Conservation (phyloP, 2,888 invertebrate genomes). For the Artemia sinica region DNA sequence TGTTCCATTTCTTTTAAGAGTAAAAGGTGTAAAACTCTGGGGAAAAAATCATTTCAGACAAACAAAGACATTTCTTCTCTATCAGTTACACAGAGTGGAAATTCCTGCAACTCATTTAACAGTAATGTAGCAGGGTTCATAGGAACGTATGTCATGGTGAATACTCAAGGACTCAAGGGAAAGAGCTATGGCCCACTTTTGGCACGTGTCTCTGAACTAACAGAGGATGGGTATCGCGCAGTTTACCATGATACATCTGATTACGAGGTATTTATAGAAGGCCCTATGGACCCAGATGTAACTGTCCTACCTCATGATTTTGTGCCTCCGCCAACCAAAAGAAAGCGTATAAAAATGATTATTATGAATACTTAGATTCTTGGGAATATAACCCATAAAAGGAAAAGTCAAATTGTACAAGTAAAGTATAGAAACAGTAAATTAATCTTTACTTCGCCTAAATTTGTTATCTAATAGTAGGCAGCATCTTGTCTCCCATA, state of each 20-base stretch:
- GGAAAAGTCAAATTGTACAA: too few relatives aligned
- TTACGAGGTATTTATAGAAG: background rate
- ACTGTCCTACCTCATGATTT: background rate
- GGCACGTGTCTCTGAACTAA: background rate
- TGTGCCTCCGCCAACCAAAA: background rate
- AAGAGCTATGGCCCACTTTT: background rate
- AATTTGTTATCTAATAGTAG: too few relatives aligned
- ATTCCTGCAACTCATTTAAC: too few relatives aligned
- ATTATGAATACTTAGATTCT: too few relatives aligned
- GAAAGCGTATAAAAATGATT: too few relatives aligned
- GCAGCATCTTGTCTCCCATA: too few relatives aligned
- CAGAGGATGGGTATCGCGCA: background rate
- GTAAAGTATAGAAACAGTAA: too few relatives aligned
- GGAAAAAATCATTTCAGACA: background rate
- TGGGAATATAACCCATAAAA: too few relatives aligned
- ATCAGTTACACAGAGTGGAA: too few relatives aligned
- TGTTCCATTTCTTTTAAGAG: background rate
- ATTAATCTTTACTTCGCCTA: too few relatives aligned
- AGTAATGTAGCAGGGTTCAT: background rate
- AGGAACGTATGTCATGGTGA: background rate
- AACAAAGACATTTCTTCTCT: background rate
- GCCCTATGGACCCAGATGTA: background rate
- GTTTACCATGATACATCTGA: conserved; percentile 5
- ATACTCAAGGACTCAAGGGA: background rate
- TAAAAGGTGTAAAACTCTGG: background rate